Evolutionary conservation across 1,140 invertebrate species (phyloP), one percentile per base, ranked within the genome.

Genomic region (Amyelois transitella): DNA sequence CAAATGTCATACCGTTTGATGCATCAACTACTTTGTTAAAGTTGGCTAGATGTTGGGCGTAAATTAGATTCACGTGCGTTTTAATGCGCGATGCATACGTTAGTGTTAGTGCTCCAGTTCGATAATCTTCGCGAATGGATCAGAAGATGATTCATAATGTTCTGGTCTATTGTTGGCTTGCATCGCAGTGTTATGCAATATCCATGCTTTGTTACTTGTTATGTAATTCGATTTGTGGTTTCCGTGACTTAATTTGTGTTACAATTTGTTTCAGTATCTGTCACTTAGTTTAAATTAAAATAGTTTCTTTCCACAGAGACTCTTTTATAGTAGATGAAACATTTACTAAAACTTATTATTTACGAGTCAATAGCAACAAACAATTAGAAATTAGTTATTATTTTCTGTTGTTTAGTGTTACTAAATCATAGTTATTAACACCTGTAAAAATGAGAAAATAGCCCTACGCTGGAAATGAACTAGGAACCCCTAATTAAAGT

Each of bases 1-100:
- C 72, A 69, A 80, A 80, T 80, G 76, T 81, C 73, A 75, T 75
- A 69, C 60, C 72, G 72, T 81, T 84, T 84, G 78, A 83, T 81
- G 71, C 75, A 81, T 81, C 70, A 77, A 81, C 71, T 68, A 82
- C 78, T 78, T 80, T 86, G 78, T 82, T 81, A 77, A 73, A 71
- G 69, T 76, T 77, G 60, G 68, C 67, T 55, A 58, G 38, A 84
- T 86, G 78, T 74, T 69, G 66, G 60, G 77, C 69, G 84, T 81
- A 85, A 87, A 87, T 87, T 87, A 85, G 79, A 62, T 77, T 85
- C 81, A 81, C 84, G 77, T 87, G 81, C 72, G 71, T 84, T 82
- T 87, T 87, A 87, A 87, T 87, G 84, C 78, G 81, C 75, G 71
- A 71, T 63, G 79, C 71, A 73, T n/a, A 12, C 25, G 25, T 28